Evolutionary conservation across 2,113 vertebrate genomes (phyloP).

Genomic region (Sterrhoptilus dennistouni): DNA sequence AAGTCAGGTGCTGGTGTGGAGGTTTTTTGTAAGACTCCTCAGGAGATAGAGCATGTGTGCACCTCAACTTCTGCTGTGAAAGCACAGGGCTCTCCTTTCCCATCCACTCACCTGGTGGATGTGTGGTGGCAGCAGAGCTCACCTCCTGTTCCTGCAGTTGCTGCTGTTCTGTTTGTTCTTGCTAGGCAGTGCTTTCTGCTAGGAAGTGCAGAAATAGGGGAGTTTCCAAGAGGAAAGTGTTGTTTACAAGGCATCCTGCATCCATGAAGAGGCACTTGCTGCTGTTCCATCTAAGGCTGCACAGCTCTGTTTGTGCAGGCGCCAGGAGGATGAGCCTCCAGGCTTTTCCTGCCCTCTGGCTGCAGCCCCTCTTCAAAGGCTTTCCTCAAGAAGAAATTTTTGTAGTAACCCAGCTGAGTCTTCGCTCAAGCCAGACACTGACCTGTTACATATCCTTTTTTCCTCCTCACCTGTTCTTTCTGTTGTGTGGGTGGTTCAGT

Average conservation of each 20-base stretch:
- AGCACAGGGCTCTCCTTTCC: background rate
- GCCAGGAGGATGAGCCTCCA: background rate
- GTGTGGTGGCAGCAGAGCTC: background rate
- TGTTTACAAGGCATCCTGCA: background rate
- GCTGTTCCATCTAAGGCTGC: background rate
- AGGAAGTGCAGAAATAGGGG: background rate
- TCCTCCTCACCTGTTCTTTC: background rate
- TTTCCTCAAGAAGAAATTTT: background rate
- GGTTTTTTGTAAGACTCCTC: background rate
- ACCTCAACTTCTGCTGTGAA: background rate
- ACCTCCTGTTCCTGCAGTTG: background rate
- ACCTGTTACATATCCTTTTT: background rate
- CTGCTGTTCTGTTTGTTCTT: background rate
- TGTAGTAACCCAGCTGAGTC: background rate
- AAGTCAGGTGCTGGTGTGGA: background rate
- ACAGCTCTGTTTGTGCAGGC: background rate
- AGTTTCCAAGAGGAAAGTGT: background rate
- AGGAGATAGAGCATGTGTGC: background rate
- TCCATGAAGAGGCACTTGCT: rapidly evolving
- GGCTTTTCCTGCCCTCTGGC: background rate
- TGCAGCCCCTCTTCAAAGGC: background rate
- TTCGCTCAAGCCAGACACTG: background rate
- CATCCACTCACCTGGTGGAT: rapidly evolving
- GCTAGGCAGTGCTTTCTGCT: background rate
- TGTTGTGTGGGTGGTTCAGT: background rate